Evolutionary conservation across 2,113 vertebrate species (phyloP).

Genomic region (Acrocephalus arundinaceus): DNA sequence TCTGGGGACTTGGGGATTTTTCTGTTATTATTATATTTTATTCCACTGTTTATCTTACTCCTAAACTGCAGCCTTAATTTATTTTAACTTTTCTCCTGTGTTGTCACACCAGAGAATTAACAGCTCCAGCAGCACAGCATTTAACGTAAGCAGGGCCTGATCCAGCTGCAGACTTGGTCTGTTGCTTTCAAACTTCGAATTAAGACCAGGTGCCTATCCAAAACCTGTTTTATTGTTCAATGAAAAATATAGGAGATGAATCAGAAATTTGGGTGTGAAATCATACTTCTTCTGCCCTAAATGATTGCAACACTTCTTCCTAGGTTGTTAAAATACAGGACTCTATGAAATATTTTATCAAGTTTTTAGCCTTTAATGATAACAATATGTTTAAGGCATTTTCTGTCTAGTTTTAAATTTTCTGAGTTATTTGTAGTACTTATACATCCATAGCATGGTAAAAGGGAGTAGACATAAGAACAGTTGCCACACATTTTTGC

Average conservation of each 20-base stretch:
- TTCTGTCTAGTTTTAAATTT: neutral
- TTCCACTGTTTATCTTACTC: neutral
- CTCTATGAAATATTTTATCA: neutral
- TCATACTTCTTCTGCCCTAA: neutral
- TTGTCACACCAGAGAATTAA: neutral
- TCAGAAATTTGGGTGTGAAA: neutral
- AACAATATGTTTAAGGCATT: neutral
- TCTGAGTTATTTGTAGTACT: neutral
- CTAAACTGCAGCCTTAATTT: neutral
- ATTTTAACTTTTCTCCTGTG: neutral
- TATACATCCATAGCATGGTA: neutral
- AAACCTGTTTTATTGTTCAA: neutral
- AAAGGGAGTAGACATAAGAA: neutral
- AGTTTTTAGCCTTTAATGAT: neutral
- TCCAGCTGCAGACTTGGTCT: neutral
- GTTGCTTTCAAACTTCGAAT: neutral
- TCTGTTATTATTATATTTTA: neutral
- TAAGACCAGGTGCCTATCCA: neutral
- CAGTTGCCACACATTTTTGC: neutral
- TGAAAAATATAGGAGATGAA: neutral
- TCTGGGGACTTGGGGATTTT: neutral
- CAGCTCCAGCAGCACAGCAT: neutral
- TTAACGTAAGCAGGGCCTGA: neutral
- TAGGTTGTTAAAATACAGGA: neutral
- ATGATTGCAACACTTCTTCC: neutral